A percentile compares a stretch with the other conserved stretches of the same genome.
Conservation (phyloP, 2,888 invertebrate species). For the Xestia c-nigrum region DNA sequence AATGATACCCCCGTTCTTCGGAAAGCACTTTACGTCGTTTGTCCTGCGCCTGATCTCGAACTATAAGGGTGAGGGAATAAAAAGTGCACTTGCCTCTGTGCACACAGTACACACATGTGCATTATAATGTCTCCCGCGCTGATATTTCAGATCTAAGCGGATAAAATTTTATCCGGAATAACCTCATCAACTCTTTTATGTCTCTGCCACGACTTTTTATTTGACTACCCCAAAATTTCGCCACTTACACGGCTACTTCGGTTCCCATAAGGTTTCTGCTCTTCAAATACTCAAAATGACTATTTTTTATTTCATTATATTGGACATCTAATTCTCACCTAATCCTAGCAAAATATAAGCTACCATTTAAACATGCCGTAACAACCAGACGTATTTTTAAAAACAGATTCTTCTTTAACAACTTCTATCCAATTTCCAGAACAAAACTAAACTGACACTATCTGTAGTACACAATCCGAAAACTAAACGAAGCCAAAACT, state of each 20-base stretch:
- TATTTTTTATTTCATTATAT: background rate
- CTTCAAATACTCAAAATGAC: background rate
- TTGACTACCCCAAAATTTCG: background rate
- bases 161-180: too few species aligned
- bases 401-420: background rate
- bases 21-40: too few species aligned
- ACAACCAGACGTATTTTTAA: background rate
- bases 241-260: background rate
- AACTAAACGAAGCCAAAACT: constrained; percentile 4
- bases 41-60: too few species aligned
- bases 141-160: too few species aligned
- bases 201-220: too few species aligned
- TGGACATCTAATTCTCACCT: background rate
- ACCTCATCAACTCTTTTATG: too few species aligned
- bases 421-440: background rate
- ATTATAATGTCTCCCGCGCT: too few species aligned
- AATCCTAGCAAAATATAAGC: background rate
- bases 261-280: background rate
- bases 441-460: background rate
- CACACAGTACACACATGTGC: too few species aligned
- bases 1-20: too few species aligned
- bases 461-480: constrained; percentile 15
- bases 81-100: too few species aligned
- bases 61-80: too few species aligned
- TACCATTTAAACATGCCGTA: background rate